Evolutionary conservation across 2,113 vertebrate species (phyloP).

Genomic region (Mola mola): DNA sequence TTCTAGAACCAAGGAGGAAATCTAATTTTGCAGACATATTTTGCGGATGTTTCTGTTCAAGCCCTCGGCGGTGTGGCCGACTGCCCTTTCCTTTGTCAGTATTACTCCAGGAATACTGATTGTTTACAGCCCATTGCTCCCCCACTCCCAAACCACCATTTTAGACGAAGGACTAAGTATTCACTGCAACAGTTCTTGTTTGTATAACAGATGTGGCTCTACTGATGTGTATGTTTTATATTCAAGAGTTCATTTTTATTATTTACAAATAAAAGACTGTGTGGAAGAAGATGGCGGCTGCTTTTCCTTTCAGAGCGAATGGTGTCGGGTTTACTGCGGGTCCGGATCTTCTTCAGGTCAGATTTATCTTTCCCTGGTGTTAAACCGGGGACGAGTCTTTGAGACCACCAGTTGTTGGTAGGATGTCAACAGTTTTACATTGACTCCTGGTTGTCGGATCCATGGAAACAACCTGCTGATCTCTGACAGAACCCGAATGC

Average conservation of each 20-base stretch:
- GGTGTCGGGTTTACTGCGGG: no score
- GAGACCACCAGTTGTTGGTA: no score
- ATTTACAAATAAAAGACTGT: slow-evolving; percentile 90
- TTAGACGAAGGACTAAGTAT: slow-evolving; percentile 82
- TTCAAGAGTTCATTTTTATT: slow-evolving; percentile 88
- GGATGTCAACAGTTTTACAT: no score
- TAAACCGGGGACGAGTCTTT: no score
- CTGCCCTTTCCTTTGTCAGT: slow-evolving; percentile 85
- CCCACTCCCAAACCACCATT: slow-evolving; percentile 69
- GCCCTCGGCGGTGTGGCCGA: slow-evolving; percentile 84
- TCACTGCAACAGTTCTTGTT: slow-evolving; percentile 86
- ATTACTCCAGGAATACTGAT: slow-evolving; percentile 84
- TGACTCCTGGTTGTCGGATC: no score
- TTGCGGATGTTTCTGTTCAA: slow-evolving; percentile 70
- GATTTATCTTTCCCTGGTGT: no score
- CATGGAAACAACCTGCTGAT: no score
- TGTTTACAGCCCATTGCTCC: slow-evolving; percentile 85
- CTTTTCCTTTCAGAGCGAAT: slow-evolving; percentile 40
- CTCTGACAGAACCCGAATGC: no score
- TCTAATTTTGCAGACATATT: slow-evolving; percentile 63
- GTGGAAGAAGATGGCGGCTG: slow-evolving; percentile 77
- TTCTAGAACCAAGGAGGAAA: slow-evolving; percentile 84
- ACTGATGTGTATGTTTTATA: slow-evolving; percentile 88
- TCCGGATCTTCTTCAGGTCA: no score
- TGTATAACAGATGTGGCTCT: slow-evolving; percentile 87